Conservation (phyloP, 2,888 invertebrate genomes). For the Cheilosia vulpina region DNA sequence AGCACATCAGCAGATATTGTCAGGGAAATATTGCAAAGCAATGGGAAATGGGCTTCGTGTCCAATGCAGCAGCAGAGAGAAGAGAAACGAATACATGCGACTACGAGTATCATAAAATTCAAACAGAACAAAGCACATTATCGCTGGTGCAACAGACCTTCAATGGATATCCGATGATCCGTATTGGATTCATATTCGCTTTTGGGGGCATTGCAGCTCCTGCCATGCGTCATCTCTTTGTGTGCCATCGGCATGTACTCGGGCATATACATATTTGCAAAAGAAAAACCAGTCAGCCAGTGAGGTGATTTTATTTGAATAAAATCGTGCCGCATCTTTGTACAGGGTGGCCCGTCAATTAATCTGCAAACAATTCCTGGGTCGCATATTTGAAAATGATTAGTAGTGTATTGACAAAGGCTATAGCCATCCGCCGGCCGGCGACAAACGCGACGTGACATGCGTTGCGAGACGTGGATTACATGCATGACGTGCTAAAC, state of each 20-base stretch:
- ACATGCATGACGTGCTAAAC: constrained; percentile 71
- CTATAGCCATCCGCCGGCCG: constrained; percentile 16
- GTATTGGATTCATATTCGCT: constrained; percentile 48
- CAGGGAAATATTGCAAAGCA: constrained; percentile 5
- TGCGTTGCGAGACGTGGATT: constrained; percentile 67
- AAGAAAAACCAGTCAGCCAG: constrained; percentile 9
- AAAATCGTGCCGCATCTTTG: constrained; percentile 50
- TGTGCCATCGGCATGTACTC: background rate
- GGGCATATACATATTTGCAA: constrained; percentile 29
- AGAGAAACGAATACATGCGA: background rate
- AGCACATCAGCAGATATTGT: constrained; percentile 51
- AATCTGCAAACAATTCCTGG: constrained; percentile 40
- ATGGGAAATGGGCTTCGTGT: constrained; percentile 1
- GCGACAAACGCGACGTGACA: constrained; percentile 55
- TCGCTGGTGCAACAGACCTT: constrained; percentile 40
- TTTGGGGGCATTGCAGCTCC: constrained; percentile 1
- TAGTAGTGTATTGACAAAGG: constrained; percentile 53
- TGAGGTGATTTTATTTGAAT: constrained; percentile 58
- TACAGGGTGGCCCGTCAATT: constrained; percentile 21
- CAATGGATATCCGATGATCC: constrained; percentile 60
- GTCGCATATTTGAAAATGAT: constrained; percentile 44
- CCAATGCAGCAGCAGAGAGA: background rate
- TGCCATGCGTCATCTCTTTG: constrained; percentile 29
- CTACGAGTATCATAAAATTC: constrained; percentile 39
- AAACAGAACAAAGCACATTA: constrained; percentile 63